phyloP scores from a whole-genome alignment of 2,797 vertebrate genomes.

The Melanotaenia maccullochi region DNA sequence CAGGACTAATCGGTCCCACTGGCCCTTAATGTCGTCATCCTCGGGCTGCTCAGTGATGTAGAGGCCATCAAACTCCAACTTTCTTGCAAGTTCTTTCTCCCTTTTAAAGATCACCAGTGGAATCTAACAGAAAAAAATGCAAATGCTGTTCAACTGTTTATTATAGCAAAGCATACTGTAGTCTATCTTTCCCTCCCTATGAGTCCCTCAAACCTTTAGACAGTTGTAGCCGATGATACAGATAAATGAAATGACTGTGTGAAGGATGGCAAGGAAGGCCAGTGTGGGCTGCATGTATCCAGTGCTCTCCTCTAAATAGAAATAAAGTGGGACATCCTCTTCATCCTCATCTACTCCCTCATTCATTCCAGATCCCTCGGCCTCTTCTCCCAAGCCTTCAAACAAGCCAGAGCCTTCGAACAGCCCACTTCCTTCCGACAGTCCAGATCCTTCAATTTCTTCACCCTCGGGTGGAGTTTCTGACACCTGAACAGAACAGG shows the following conservation, averaged over 20 bases:
- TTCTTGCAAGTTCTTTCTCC: constrained; percentile 94
- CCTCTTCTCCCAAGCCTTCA: constrained; percentile 79
- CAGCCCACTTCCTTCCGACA: constrained; percentile 76
- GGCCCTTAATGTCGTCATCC: constrained; percentile 94
- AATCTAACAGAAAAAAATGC: constrained; percentile 76
- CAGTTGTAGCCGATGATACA: constrained; percentile 98
- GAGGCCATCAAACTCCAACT: constrained; percentile 93
- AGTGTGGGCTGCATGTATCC: constrained; percentile 96
- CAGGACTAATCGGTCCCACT: constrained; percentile 94
- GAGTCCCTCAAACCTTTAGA: constrained; percentile 84
- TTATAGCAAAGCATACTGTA: not conserved
- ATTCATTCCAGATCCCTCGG: constrained; percentile 77
- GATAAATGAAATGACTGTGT: constrained; percentile 93
- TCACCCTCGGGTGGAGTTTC: constrained; percentile 86
- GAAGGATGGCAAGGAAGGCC: constrained; percentile 85
- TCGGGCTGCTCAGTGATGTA: constrained; percentile 95
- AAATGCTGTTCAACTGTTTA: not conserved
- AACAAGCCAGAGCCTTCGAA: constrained; percentile 82
- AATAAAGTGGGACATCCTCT: constrained; percentile 89
- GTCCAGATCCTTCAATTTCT: constrained; percentile 73
- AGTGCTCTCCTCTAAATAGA: constrained; percentile 93
- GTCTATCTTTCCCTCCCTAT: not conserved
- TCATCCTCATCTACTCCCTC: constrained; percentile 84
- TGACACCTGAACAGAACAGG: constrained; percentile 85
- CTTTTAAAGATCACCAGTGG: constrained; percentile 95